Base-by-base conservation (phyloP, 1,140 invertebrate species). In the Bombus breviceps region DNA sequence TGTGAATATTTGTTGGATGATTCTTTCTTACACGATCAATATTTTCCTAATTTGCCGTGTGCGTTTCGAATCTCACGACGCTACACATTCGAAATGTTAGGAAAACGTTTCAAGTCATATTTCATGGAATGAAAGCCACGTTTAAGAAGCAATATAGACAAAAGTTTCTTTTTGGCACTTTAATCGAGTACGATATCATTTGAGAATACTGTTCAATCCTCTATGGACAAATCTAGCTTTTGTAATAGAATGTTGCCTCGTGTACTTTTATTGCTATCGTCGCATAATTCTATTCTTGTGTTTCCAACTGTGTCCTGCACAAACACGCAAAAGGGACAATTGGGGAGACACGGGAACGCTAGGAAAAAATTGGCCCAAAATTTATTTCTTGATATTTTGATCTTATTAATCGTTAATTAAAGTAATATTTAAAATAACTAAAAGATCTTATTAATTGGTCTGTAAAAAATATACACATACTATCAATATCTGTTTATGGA, bases 1-100 rank as follows among this genome's bases (percentile, higher is more conserved):
- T 37, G 34, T 25, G 28, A 81, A 69, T 25, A 64, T 28, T 43
- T 37, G 53, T 47, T 81, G 74, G 34, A 68, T 37, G 77, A n/a
- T 79, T 47, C 62, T 47, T 68, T 47, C 34, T 34, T 18, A n/a
- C 25, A 22, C 10, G 28, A n/a, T 62, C 22, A 15, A 32, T 22
- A 32, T 43, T 73, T 41, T 37, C 28, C 37, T 43, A 39, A 59
- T 76, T 53, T 39, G 3, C 8, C 9, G 28, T 4, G 28, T 25
- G 22, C n/a, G 1, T 22, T 53, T 53, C 5, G 22, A 53, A 22
- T 8, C 18, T 53, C 18, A 53, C 18, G 3, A 28, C 22, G 8
- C 3, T 69, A 22, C 28, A 28, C 34, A 28, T 15, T 41, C 25
- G 13, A 41, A 12, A 28, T 71, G 0, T 32, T 66, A 66, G 62